Percentiles rank a stretch among this genome's conserved stretches.
Evolutionary conservation across 2,888 invertebrate species (phyloP).

Genomic region (Lathronympha strigana): DNA sequence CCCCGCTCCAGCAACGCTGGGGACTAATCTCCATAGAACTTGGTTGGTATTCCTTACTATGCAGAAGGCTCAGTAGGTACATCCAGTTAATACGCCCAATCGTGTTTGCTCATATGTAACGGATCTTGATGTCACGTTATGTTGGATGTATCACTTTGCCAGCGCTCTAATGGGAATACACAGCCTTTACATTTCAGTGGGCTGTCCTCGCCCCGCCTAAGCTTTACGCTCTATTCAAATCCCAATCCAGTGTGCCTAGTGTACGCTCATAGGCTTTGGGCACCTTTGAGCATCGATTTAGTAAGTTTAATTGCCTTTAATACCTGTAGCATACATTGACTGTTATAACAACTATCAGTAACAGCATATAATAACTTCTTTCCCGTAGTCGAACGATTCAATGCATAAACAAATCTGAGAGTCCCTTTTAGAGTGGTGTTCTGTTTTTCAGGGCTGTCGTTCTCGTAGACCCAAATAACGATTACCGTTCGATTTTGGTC

Average conservation of each 20-base stretch:
- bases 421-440: neutral
- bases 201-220: conserved; percentile 26
- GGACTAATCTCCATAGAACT: conserved; percentile 22
- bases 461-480: neutral
- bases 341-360: neutral
- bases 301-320: neutral
- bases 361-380: neutral
- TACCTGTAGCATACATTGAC: neutral
- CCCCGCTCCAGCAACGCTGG: conserved; percentile 24
- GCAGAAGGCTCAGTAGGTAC: neutral
- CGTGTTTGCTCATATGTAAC: neutral
- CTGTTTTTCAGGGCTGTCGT: neutral
- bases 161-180: neutral
- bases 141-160: neutral
- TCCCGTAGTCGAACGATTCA: neutral
- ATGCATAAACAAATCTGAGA: neutral
- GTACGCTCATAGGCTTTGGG: conserved; percentile 13
- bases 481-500: neutral
- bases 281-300: neutral
- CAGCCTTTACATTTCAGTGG: conserved; percentile 26
- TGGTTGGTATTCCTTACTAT: neutral
- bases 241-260: conserved; percentile 42
- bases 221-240: conserved; percentile 30
- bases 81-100: neutral
- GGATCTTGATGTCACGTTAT: neutral